Conservation (phyloP, 2,113 vertebrate species). For the Cavia porcellus region DNA sequence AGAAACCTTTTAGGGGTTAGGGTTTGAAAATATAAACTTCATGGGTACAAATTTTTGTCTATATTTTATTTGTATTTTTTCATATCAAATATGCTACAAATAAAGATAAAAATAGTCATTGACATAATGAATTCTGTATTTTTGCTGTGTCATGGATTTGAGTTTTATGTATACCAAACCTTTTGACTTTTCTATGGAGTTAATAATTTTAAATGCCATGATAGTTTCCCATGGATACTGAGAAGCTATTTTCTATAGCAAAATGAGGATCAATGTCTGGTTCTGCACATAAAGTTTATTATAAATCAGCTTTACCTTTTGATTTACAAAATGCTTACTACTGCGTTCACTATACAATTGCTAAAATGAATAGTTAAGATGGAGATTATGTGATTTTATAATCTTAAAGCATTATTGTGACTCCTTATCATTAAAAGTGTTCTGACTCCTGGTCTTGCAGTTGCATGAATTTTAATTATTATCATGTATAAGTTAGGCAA, state of each 20-base stretch:
- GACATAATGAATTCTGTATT: constrained; percentile 43
- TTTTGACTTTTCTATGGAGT: background rate
- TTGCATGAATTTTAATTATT: constrained; percentile 13
- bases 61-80: background rate
- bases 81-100: constrained; percentile 50
- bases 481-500: constrained; percentile 10
- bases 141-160: constrained; percentile 62
- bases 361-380: background rate
- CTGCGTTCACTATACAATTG: background rate
- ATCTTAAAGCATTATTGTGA: background rate
- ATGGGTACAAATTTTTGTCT: background rate
- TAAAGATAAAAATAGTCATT: constrained; percentile 30
- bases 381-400: background rate
- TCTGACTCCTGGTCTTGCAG: background rate
- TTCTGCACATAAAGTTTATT: background rate
- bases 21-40: background rate
- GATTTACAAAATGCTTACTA: background rate
- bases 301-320: background rate
- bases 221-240: background rate
- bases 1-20: no score
- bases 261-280: background rate
- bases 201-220: constrained; percentile 1
- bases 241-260: background rate
- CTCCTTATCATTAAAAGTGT: background rate
- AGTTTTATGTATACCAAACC: constrained; percentile 43